Percentiles rank a stretch among this genome's conserved stretches.
These are phyloP conservation scores for Synanthedon andrenaeformis DNA, from an alignment of 2,888 invertebrate genomes.

Conservation along the genomic window DNA sequence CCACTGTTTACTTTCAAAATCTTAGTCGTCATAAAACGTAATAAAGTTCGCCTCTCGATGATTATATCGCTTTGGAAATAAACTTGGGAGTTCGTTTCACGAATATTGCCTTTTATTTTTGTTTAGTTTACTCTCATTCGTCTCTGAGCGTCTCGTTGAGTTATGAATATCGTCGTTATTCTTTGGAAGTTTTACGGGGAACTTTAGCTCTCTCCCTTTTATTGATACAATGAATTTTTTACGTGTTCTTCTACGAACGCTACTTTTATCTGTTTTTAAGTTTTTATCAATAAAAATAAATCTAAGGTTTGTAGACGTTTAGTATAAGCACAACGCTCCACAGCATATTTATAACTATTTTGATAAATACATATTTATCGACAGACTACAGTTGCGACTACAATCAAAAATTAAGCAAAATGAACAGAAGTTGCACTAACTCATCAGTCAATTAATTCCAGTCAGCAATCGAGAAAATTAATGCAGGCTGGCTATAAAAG, in stretches of 20 bases:
- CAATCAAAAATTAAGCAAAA: too few species aligned
- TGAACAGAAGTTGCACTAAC: too few species aligned
- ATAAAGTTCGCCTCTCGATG: slow-evolving; percentile 53
- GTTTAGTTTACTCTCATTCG: slow-evolving; percentile 43
- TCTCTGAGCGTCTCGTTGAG: slow-evolving; percentile 17
- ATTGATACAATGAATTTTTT: slow-evolving; percentile 32
- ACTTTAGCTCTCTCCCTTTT: slow-evolving; percentile 26
- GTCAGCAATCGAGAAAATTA: too few species aligned
- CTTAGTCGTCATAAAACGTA: slow-evolving; percentile 12
- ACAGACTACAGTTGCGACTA: too few species aligned
- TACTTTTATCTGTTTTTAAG: slow-evolving; percentile 2
- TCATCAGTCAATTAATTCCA: too few species aligned
- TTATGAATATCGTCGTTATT: slow-evolving; percentile 52
- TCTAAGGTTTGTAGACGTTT: slow-evolving; percentile 4
- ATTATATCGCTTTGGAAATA: slow-evolving; percentile 60
- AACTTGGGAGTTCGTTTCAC: slow-evolving; percentile 43
- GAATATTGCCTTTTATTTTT: slow-evolving; percentile 49
- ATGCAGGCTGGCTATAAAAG: too few species aligned
- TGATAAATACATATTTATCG: too few species aligned
- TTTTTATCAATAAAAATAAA: slow-evolving; percentile 7
- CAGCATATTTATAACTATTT: too few species aligned
- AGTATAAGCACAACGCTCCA: not conserved
- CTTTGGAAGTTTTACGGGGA: slow-evolving; percentile 27
- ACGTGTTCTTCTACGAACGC: slow-evolving; percentile 2
- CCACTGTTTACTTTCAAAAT: slow-evolving; percentile 9